phyloP scores from a whole-genome alignment of 2,888 invertebrate genomes.

The Diabrotica balteata region DNA sequence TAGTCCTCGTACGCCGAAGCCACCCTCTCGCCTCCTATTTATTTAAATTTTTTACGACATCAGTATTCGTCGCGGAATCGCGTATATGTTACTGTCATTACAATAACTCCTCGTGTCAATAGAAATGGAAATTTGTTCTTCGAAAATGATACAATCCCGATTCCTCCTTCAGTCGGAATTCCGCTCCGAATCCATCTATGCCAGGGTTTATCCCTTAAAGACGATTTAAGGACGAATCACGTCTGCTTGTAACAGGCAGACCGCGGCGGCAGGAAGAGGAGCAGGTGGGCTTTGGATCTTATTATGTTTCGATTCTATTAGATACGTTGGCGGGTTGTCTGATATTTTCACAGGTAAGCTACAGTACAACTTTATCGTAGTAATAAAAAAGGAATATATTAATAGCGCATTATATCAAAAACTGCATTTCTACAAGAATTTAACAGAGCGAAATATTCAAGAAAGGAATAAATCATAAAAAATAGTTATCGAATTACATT shows the following conservation, averaged over 20 bases:
- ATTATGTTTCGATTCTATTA: slow-evolving; percentile 44
- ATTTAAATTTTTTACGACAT: no score
- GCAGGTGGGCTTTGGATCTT: slow-evolving; percentile 44
- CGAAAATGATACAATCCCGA: slow-evolving; percentile 24
- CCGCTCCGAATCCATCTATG: slow-evolving; percentile 16
- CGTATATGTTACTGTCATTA: slow-evolving; percentile 5
- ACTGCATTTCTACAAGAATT: no score
- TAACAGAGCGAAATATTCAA: no score
- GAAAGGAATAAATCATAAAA: no score
- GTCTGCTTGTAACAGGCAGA: slow-evolving; percentile 24
- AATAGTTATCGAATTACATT: no score
- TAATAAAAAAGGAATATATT: neutral
- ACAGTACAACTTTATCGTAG: no score
- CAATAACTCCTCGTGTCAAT: slow-evolving; percentile 22
- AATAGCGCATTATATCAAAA: neutral
- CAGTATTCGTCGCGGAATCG: neutral
- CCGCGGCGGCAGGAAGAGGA: slow-evolving; percentile 10
- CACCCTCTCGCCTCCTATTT: no score
- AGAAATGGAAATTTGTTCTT: slow-evolving; percentile 25
- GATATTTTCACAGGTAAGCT: slow-evolving; percentile 6
- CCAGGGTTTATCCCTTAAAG: slow-evolving; percentile 27
- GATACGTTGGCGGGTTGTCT: slow-evolving; percentile 23
- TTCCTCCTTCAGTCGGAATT: slow-evolving; percentile 19
- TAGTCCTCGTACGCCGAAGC: no score
- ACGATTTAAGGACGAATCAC: slow-evolving; percentile 39